phyloP scores from a whole-genome alignment of 2,113 vertebrate genomes.

The human (Homo sapiens) region DNA sequence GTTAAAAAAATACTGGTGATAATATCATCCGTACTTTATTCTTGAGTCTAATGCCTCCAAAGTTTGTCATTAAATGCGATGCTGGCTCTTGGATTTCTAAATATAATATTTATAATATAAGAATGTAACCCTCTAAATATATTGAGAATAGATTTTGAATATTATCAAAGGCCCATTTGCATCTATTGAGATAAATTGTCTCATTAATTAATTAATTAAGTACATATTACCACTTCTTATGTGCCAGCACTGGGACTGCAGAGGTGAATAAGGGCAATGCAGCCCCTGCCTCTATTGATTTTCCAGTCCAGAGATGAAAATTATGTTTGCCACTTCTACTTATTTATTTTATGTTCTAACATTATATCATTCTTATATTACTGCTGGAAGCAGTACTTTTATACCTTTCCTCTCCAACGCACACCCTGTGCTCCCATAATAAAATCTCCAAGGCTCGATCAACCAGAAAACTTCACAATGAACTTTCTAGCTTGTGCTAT shows the following conservation, averaged over 20 bases:
- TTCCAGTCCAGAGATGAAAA: background rate
- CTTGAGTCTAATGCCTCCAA: background rate
- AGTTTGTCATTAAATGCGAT: background rate
- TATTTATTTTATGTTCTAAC: background rate
- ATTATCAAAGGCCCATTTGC: background rate
- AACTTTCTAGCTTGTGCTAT: background rate
- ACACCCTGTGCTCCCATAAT: background rate
- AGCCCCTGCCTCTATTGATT: background rate
- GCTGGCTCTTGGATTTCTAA: background rate
- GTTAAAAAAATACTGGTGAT: background rate
- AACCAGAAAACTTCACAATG: background rate
- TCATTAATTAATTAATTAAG: background rate
- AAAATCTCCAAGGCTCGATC: background rate
- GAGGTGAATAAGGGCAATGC: background rate
- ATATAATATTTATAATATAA: background rate
- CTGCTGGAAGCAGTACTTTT: background rate
- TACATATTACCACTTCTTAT: background rate
- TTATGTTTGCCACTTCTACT: background rate
- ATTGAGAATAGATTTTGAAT: background rate
- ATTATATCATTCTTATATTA: background rate
- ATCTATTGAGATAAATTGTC: background rate
- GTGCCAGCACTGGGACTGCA: background rate
- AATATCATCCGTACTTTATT: background rate
- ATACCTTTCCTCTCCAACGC: background rate
- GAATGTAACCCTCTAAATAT: background rate